Evolutionary conservation across 2,113 vertebrate genomes (phyloP), one percentile per base, ranked within the genome.

Genomic region (Ctenomys sociabilis): DNA sequence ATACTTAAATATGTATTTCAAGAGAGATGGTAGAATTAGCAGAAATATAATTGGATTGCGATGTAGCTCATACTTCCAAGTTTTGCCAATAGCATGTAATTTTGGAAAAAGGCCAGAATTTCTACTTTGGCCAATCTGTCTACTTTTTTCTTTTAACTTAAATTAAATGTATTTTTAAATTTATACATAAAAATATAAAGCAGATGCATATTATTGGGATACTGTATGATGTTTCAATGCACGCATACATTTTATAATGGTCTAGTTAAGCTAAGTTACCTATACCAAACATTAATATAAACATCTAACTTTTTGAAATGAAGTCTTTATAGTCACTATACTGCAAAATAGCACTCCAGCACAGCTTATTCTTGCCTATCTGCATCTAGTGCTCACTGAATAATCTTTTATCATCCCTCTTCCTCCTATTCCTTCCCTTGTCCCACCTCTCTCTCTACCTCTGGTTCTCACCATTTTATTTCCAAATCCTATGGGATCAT

Each of bases 61-160:
- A 92, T 90, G 84, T 85, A 57, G 77, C 90, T 92, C n/a, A 92
- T 66, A 61, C 8, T 91, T 94, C 6, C 28, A 92, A 24, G 8
- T 43, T 97, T 96, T 96, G 72, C 81, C 85, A 82, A 90, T 85
- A 91, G 90, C 82, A 88, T 70, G 19, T 82, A 88, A 95, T 77
- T 97, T 97, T 90, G 82, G 88, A 64, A 52, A 77, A 90, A n/a
- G 37, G 66, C 88, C 91, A 95, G 75, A 81, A 88, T 95, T 92
- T 93, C 81, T 95, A 64, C 91, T 93, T 93, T 94, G 93, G 70
- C 92, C 91, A 97, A 68, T 97, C 75, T 96, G 92, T 93, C 81
- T 43, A 81, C 22, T 9, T 14, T 37, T 26, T 49, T 52, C 26
- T 81, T 61, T 57, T 43, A 35, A 43, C 54, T 77, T 28, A 57